A percentile compares a stretch with the other conserved stretches of the same genome.
Conservation (phyloP, 2,888 invertebrate genomes). For the Hypena proboscidalis region DNA sequence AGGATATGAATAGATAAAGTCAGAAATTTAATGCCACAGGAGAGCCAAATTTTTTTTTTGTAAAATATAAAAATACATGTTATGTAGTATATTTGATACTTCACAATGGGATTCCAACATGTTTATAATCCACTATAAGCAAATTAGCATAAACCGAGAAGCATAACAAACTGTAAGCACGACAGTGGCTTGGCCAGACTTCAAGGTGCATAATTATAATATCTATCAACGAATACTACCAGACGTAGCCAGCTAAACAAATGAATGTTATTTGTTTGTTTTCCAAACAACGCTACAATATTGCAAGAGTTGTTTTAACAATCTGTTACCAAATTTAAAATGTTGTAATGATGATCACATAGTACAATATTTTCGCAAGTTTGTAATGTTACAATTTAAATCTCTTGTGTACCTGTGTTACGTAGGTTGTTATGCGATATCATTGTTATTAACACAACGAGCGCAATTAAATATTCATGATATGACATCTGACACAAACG, state of each 20-base stretch:
- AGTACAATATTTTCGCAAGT: constrained; percentile 37
- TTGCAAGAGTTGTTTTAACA: constrained; percentile 49
- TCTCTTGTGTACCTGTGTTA: constrained; percentile 1
- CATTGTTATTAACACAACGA: constrained; percentile 36
- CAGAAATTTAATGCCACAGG: too few relatives aligned
- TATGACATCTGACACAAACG: constrained; percentile 40
- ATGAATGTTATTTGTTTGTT: too few relatives aligned
- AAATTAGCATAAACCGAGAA: constrained; percentile 56
- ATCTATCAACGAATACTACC: constrained; percentile 7
- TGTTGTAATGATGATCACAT: constrained; percentile 48
- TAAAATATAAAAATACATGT: neutral
- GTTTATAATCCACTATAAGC: constrained; percentile 31
- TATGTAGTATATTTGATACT: constrained; percentile 32
- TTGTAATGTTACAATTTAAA: neutral
- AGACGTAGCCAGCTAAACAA: too few relatives aligned
- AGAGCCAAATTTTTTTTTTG: too few relatives aligned
- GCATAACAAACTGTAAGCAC: constrained; percentile 48
- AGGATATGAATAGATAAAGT: too few relatives aligned
- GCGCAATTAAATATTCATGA: constrained; percentile 37
- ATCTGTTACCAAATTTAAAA: constrained; percentile 48
- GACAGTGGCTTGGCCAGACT: constrained; percentile 48
- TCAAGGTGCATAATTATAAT: constrained; percentile 43
- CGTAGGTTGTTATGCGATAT: constrained; percentile 28
- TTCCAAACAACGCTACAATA: too few relatives aligned
- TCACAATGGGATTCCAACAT: constrained; percentile 51